These are phyloP conservation scores for Mythimna vitellina DNA, from an alignment of 2,888 invertebrate genomes.

Conservation along the genomic window DNA sequence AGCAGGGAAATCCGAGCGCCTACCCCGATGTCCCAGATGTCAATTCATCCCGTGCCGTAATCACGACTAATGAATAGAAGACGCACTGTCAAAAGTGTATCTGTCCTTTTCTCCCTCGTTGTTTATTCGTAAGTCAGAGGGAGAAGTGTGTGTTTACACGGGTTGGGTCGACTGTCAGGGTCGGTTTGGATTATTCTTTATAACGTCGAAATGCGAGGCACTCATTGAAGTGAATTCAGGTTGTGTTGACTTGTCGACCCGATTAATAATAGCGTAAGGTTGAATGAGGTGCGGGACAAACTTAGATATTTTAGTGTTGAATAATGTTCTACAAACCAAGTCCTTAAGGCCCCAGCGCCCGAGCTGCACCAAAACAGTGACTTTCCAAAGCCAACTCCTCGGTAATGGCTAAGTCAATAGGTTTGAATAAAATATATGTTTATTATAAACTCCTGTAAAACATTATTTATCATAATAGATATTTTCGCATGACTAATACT, in stretches of 20 bases:
- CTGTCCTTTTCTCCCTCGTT: constrained; percentile 78
- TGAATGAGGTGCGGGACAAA: constrained; percentile 69
- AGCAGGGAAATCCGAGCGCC: constrained; percentile 83
- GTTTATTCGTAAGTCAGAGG: constrained; percentile 73
- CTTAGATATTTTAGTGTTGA: constrained; percentile 37
- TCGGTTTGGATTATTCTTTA: constrained; percentile 88
- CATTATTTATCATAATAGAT: too few species aligned
- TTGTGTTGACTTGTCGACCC: constrained; percentile 85
- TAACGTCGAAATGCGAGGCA: constrained; percentile 87
- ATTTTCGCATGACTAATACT: too few species aligned
- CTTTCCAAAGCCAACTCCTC: too few species aligned
- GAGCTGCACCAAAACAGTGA: too few species aligned
- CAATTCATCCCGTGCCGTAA: constrained; percentile 87
- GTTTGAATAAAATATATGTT: too few species aligned
- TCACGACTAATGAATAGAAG: constrained; percentile 89
- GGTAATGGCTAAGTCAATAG: too few species aligned
- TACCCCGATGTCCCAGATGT: constrained; percentile 87
- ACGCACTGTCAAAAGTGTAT: constrained; percentile 76
- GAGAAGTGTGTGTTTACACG: constrained; percentile 74
- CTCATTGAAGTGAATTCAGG: constrained; percentile 87
- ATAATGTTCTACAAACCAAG: constrained; percentile 16
- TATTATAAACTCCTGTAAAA: too few species aligned
- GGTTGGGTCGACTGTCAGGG: constrained; percentile 80
- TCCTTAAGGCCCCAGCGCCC: background rate
- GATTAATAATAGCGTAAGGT: constrained; percentile 81